Evolutionary conservation across 2,888 invertebrate species (phyloP).

Genomic region (Phyto melanocephala): DNA sequence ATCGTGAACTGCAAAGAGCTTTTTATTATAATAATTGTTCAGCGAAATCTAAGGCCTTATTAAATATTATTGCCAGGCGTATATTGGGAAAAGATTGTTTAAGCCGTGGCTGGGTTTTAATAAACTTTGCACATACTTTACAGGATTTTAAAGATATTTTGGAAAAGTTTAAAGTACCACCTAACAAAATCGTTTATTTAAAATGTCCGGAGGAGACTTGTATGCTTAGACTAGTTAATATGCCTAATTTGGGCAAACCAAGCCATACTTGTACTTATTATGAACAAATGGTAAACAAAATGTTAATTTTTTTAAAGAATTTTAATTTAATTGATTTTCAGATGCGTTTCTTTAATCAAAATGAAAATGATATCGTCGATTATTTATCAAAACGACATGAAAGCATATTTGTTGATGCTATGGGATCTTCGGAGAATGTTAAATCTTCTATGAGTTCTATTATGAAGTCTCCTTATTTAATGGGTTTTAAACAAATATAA

Average conservation of each 20-base stretch:
- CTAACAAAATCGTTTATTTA: slow-evolving; percentile 79
- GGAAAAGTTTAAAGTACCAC: slow-evolving; percentile 79
- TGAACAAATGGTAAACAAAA: slow-evolving; percentile 67
- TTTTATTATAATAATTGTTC: slow-evolving; percentile 67
- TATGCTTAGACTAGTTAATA: slow-evolving; percentile 68
- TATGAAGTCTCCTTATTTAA: slow-evolving; percentile 70
- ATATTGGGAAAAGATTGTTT: slow-evolving; percentile 79
- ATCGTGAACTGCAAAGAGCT: slow-evolving; percentile 68
- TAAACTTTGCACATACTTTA: slow-evolving; percentile 81
- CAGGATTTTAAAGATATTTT: slow-evolving; percentile 81
- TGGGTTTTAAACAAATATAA: slow-evolving; percentile 68
- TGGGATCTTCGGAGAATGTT: slow-evolving; percentile 67
- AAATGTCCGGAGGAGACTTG: slow-evolving; percentile 71
- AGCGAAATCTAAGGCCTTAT: slow-evolving; percentile 69
- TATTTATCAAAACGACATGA: slow-evolving; percentile 72
- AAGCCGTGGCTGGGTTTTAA: slow-evolving; percentile 82
- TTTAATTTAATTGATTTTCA: slow-evolving; percentile 56
- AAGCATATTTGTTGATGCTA: slow-evolving; percentile 71
- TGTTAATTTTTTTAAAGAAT: background rate
- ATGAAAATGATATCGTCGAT: slow-evolving; percentile 67
- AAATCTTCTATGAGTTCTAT: slow-evolving; percentile 69
- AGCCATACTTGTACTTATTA: slow-evolving; percentile 68
- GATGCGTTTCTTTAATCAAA: slow-evolving; percentile 71
- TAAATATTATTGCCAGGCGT: slow-evolving; percentile 71
- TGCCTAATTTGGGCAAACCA: slow-evolving; percentile 67